A percentile compares a stretch with the other conserved stretches of the same genome.
Conservation (phyloP, 2,797 vertebrate species). For the Sebastiscus tertius region DNA sequence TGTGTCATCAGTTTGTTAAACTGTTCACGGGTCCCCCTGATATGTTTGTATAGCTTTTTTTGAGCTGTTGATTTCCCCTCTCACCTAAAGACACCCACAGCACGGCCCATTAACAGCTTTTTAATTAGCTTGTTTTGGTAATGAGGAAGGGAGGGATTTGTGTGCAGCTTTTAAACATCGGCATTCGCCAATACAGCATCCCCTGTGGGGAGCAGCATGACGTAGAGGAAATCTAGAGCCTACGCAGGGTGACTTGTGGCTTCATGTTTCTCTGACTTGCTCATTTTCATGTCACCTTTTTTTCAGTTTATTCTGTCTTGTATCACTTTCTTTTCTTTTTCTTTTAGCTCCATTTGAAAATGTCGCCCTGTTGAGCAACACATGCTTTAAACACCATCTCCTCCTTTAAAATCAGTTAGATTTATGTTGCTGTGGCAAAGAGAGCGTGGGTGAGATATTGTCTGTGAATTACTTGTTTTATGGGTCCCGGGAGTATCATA, state of each 20-base stretch:
- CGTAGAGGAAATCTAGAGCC: slow-evolving; percentile 29
- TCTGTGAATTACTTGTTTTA: slow-evolving; percentile 80
- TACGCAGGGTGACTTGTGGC: slow-evolving; percentile 4
- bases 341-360: slow-evolving; percentile 23
- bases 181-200: slow-evolving; percentile 15
- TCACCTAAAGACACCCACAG: slow-evolving; percentile 56
- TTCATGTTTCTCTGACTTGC: background rate
- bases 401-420: slow-evolving; percentile 71
- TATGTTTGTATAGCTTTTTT: slow-evolving; percentile 25
- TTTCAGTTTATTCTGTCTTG: slow-evolving; percentile 41
- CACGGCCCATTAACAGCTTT: slow-evolving; percentile 76
- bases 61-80: slow-evolving; percentile 33
- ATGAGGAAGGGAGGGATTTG: slow-evolving; percentile 68
- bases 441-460: slow-evolving; percentile 74
- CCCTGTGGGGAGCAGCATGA: slow-evolving; percentile 29
- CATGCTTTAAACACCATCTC: slow-evolving; percentile 66
- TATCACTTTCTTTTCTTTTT: slow-evolving; percentile 23
- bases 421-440: slow-evolving; percentile 72
- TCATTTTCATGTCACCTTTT: slow-evolving; percentile 12
- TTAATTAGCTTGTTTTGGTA: slow-evolving; percentile 83
- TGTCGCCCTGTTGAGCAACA: slow-evolving; percentile 39
- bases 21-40: slow-evolving; percentile 23
- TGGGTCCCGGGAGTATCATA: slow-evolving; percentile 71
- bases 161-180: slow-evolving; percentile 46
- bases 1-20: slow-evolving; percentile 53